Conservation (phyloP, 2,113 vertebrate species). For the Carettochelys insculpta region DNA sequence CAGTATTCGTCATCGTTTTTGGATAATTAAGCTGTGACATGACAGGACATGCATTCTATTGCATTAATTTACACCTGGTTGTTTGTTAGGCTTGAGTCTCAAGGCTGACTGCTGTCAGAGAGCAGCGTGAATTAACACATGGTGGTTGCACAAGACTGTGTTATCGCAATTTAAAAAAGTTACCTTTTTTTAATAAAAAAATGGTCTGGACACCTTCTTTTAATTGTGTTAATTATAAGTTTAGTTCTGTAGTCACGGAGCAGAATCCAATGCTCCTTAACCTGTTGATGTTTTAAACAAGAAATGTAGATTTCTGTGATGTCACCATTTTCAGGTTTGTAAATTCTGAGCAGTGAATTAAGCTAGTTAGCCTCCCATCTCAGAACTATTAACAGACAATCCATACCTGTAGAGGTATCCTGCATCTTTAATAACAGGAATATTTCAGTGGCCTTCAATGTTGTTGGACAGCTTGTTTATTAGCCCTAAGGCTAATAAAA, state of each 20-base stretch:
- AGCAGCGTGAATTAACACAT: not conserved
- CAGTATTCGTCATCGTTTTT: slow-evolving; percentile 14
- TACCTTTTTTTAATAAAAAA: not conserved
- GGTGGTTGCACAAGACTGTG: not conserved
- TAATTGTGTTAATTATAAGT: not conserved
- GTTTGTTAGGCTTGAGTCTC: slow-evolving; percentile 38
- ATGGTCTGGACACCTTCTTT: not conserved
- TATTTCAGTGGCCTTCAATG: slow-evolving; percentile 38
- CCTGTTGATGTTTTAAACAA: not conserved
- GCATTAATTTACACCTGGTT: slow-evolving; percentile 51
- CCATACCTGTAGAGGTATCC: slow-evolving; percentile 14
- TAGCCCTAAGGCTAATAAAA: slow-evolving; percentile 46
- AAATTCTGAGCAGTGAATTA: slow-evolving; percentile 5
- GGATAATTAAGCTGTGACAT: slow-evolving; percentile 56
- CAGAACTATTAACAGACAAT: slow-evolving; percentile 36
- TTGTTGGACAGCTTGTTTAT: slow-evolving; percentile 47
- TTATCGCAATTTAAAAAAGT: slow-evolving; percentile 13
- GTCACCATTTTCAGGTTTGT: not conserved
- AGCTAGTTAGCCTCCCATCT: slow-evolving; percentile 27
- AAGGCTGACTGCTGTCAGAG: slow-evolving; percentile 29
- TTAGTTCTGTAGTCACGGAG: not conserved
- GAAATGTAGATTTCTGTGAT: not conserved
- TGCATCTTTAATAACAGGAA: slow-evolving; percentile 37
- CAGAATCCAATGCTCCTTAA: not conserved
- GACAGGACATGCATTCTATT: slow-evolving; percentile 14